Conservation (phyloP, 1,140 invertebrate genomes). For the Cylas formicarius region DNA sequence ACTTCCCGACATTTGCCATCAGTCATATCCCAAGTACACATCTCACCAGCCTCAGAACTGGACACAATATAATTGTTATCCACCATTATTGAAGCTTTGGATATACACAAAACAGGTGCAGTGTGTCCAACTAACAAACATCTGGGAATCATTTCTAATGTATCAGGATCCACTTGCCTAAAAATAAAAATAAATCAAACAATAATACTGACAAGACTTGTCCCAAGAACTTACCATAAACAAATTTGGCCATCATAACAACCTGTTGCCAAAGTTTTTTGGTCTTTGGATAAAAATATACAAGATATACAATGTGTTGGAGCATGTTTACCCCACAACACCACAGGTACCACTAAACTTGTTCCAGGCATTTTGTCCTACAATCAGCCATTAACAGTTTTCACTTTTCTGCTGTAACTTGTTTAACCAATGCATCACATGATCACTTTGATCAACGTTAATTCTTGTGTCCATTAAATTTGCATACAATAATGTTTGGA, state of each 20-base stretch:
- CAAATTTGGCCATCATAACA: slow-evolving; percentile 98
- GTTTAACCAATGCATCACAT: too few species aligned
- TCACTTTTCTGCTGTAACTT: too few species aligned
- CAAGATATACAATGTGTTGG: slow-evolving; percentile 96
- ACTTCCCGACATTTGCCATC: slow-evolving; percentile 94
- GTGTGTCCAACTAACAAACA: slow-evolving; percentile 94
- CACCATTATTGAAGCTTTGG: slow-evolving; percentile 65
- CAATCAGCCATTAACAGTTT: too few species aligned
- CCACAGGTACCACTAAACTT: slow-evolving; percentile 92
- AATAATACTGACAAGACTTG: slow-evolving; percentile 1
- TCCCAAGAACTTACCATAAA: slow-evolving; percentile 62
- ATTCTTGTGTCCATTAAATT: too few species aligned
- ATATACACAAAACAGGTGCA: slow-evolving; percentile 85
- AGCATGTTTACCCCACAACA: slow-evolving; percentile 91
- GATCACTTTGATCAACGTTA: too few species aligned
- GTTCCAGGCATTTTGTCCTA: slow-evolving; percentile 76
- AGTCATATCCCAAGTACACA: slow-evolving; percentile 96
- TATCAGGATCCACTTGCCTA: slow-evolving; percentile 72
- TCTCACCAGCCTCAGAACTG: slow-evolving; percentile 94
- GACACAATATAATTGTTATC: slow-evolving; percentile 89
- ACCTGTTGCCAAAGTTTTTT: slow-evolving; percentile 89
- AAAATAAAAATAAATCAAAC: slow-evolving; percentile 4
- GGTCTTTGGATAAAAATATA: slow-evolving; percentile 84
- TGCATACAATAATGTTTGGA: too few species aligned
- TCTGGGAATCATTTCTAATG: slow-evolving; percentile 85